Evolutionary conservation across 2,888 invertebrate genomes (phyloP).

Genomic region (Ramazzottius varieornatus): DNA sequence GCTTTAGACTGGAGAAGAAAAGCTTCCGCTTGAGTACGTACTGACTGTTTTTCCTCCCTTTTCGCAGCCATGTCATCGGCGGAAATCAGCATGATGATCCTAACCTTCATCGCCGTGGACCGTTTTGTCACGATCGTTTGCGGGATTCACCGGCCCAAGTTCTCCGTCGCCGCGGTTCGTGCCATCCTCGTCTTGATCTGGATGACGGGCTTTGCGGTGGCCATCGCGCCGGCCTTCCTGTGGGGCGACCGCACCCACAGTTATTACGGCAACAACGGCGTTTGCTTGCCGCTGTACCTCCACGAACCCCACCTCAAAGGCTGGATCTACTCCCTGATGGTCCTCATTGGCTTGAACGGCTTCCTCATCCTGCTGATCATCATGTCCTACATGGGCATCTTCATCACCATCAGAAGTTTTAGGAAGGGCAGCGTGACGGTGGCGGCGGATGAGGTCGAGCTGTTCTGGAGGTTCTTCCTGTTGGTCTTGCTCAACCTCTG

Average conservation of each 20-base stretch:
- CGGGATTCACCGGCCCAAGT: not conserved
- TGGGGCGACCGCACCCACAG: not conserved
- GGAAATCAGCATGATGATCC: conserved; percentile 1
- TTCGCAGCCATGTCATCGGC: not conserved
- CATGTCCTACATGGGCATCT: not conserved
- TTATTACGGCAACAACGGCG: conserved; percentile 4
- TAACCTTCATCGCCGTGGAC: conserved; percentile 2
- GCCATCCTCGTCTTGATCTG: not conserved
- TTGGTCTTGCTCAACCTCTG: not conserved
- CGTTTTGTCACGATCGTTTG: not conserved
- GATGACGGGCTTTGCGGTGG: not conserved
- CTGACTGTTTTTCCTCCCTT: not conserved
- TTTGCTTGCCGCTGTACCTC: not conserved
- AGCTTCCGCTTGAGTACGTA: too few species aligned
- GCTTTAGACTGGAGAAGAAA: too few species aligned
- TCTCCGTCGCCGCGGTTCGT: not conserved
- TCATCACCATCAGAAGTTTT: not conserved
- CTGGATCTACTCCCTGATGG: not conserved
- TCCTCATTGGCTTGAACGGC: not conserved
- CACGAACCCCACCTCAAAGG: not conserved
- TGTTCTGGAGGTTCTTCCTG: conserved; percentile 1
- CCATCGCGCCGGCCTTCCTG: not conserved
- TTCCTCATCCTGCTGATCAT: not conserved
- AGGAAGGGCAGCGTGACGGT: not conserved
- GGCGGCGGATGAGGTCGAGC: not conserved